Percentiles rank a stretch among this genome's conserved stretches.
Evolutionary conservation across 1,140 invertebrate species (phyloP).

Genomic region (Drosophila parvula): DNA sequence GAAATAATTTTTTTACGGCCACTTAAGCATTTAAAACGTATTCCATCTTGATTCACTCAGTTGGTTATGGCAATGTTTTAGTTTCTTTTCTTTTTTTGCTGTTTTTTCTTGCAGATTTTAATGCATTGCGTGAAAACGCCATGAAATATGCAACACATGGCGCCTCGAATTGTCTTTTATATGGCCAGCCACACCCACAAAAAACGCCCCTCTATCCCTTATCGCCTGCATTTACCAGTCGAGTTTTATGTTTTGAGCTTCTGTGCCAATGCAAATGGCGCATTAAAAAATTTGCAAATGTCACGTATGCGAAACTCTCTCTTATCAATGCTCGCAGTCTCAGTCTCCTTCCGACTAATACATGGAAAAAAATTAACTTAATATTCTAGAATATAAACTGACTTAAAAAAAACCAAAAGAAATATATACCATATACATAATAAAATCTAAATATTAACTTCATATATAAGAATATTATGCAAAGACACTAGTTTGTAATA

Average conservation of each 20-base stretch:
- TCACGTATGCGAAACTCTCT: slow-evolving; percentile 54
- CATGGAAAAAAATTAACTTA: background rate
- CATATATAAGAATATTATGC: too few relatives aligned
- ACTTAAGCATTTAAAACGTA: slow-evolving; percentile 68
- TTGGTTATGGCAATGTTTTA: slow-evolving; percentile 53
- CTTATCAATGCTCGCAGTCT: slow-evolving; percentile 48
- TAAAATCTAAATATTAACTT: too few relatives aligned
- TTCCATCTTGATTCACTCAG: slow-evolving; percentile 55
- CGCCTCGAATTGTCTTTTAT: slow-evolving; percentile 74
- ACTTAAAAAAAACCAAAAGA: too few relatives aligned
- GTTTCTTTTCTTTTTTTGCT: slow-evolving; percentile 27
- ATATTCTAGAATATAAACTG: background rate
- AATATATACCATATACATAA: too few relatives aligned
- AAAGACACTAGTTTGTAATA: too few relatives aligned
- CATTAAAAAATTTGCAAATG: slow-evolving; percentile 79
- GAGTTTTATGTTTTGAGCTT: slow-evolving; percentile 55
- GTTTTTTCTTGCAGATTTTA: slow-evolving; percentile 46
- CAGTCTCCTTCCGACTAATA: background rate
- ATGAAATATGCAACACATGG: slow-evolving; percentile 81
- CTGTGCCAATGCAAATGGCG: slow-evolving; percentile 71
- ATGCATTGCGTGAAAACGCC: slow-evolving; percentile 68
- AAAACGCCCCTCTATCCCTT: slow-evolving; percentile 13
- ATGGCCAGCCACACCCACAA: slow-evolving; percentile 28
- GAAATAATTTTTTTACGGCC: slow-evolving; percentile 62
- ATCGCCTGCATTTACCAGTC: slow-evolving; percentile 36